Evolutionary conservation across 2,888 invertebrate genomes (phyloP).

Genomic region (Prenolepis imparis): DNA sequence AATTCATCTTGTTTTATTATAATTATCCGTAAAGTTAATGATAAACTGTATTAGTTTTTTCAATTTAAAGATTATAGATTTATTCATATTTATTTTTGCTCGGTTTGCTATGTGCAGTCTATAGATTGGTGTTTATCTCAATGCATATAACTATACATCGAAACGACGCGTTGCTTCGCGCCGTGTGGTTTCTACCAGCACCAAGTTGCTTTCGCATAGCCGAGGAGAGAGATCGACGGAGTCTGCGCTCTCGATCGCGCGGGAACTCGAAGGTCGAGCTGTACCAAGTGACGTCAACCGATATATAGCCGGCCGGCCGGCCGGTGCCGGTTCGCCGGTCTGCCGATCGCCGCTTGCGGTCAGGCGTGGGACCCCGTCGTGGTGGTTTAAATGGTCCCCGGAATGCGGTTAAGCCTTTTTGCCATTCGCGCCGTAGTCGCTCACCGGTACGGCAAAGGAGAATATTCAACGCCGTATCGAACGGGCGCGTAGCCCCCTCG

Average conservation of each 20-base stretch:
- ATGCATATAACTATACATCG: background rate
- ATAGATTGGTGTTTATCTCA: background rate
- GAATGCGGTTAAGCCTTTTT: conserved; percentile 85
- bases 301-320: conserved; percentile 77
- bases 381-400: conserved; percentile 84
- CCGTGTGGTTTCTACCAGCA: background rate
- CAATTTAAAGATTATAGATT: too few relatives aligned
- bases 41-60: too few relatives aligned
- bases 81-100: background rate
- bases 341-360: conserved; percentile 75
- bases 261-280: conserved; percentile 84
- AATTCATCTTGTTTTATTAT: background rate
- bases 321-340: conserved; percentile 18
- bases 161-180: background rate
- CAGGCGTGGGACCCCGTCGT: conserved; percentile 82
- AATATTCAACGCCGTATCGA: conserved; percentile 65
- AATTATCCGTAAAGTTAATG: background rate
- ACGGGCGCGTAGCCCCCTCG: conserved; percentile 62
- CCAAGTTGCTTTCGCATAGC: conserved; percentile 18
- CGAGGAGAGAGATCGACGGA: conserved; percentile 60
- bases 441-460: conserved; percentile 60
- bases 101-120: background rate
- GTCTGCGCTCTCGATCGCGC: conserved; percentile 81
- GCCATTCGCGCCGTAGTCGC: conserved; percentile 78
- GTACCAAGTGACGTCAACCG: conserved; percentile 81